These are phyloP conservation scores for Peromyscus maniculatus DNA, from an alignment of 2,113 vertebrate species.

Conservation along the genomic window DNA sequence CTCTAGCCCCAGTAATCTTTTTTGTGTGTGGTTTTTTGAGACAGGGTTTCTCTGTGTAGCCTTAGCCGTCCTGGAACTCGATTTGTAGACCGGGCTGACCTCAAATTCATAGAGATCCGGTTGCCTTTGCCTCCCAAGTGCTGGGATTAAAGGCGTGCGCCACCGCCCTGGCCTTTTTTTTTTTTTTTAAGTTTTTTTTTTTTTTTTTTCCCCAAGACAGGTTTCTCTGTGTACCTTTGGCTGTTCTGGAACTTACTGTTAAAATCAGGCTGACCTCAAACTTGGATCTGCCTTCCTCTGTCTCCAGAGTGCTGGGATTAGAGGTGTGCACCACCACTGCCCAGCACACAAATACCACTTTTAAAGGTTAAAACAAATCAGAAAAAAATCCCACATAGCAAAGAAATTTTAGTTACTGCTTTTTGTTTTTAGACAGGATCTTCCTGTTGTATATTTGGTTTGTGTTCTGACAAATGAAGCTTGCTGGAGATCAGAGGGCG, in stretches of 20 bases:
- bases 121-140: neutral
- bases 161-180: no score
- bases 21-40: neutral
- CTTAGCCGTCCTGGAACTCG: neutral
- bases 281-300: neutral
- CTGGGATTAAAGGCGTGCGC: neutral
- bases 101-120: neutral
- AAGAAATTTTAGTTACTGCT: neutral
- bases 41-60: neutral
- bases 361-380: neutral
- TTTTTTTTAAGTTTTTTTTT: no score
- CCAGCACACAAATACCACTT: neutral
- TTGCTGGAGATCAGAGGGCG: no score
- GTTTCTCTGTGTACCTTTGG: neutral
- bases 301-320: neutral
- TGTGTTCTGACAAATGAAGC: no score
- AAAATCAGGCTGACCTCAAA: neutral
- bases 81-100: neutral
- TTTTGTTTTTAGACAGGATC: neutral
- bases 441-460: no score
- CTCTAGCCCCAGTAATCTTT: neutral
- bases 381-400: neutral
- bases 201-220: neutral
- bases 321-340: neutral
- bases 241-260: neutral